Evolutionary conservation across 2,113 vertebrate species (phyloP).

Genomic region (Dermatemys mawii): DNA sequence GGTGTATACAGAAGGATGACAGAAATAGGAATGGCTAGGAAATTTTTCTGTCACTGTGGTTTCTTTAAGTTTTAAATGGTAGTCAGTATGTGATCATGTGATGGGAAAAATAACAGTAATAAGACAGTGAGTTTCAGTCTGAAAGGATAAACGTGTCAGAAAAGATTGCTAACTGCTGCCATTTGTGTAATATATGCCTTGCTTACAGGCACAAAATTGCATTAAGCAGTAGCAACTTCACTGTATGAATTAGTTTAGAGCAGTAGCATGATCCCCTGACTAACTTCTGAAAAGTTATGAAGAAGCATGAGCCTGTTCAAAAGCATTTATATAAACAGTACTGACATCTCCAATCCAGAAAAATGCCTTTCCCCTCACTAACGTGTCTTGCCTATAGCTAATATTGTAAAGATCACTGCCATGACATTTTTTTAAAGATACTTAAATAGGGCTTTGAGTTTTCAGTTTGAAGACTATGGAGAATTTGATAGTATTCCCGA

Average conservation of each 20-base stretch:
- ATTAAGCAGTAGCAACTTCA: background rate
- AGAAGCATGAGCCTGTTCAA: slow-evolving; percentile 5
- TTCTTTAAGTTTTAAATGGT: slow-evolving; percentile 20
- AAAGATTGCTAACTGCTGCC: slow-evolving; percentile 31
- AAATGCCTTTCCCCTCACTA: background rate
- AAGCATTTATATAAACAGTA: background rate
- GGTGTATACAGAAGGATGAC: background rate
- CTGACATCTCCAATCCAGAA: slow-evolving; percentile 1
- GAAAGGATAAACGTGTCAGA: slow-evolving; percentile 33
- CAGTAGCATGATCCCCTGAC: background rate
- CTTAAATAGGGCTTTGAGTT: background rate
- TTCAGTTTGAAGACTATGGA: background rate
- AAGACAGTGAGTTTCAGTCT: background rate
- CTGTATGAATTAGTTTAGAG: slow-evolving; percentile 26
- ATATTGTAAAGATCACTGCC: background rate
- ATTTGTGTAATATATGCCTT: slow-evolving; percentile 36
- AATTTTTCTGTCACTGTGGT: background rate
- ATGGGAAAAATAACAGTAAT: slow-evolving; percentile 18
- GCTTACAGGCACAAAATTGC: slow-evolving; percentile 18
- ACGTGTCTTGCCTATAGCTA: background rate
- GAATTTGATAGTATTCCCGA: background rate
- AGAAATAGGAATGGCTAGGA: slow-evolving; percentile 10
- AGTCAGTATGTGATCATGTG: background rate
- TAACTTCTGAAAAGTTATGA: slow-evolving; percentile 9
- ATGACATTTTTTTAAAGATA: background rate